phyloP scores from a whole-genome alignment of 2,113 vertebrate species.

The Odontesthes bonariensis region DNA sequence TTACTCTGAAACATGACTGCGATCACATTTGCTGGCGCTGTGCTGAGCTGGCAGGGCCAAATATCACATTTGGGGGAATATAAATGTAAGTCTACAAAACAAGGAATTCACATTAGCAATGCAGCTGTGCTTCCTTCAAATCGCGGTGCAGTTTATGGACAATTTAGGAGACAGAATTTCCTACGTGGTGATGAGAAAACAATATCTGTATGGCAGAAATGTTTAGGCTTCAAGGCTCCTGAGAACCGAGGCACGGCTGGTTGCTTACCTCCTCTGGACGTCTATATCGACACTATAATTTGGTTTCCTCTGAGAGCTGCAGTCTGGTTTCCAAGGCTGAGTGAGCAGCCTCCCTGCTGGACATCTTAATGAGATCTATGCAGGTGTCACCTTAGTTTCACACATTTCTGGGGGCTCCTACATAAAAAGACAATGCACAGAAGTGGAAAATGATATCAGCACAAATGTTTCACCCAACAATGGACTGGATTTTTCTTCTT shows the following conservation, averaged over 20 bases:
- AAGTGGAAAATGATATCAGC: constrained; percentile 35
- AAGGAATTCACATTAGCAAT: constrained; percentile 63
- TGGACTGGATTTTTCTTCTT: neutral
- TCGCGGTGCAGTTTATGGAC: constrained; percentile 57
- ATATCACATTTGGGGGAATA: constrained; percentile 68
- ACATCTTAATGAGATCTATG: constrained; percentile 73
- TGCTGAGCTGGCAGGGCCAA: constrained; percentile 56
- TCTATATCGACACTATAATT: constrained; percentile 60
- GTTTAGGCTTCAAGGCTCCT: constrained; percentile 22
- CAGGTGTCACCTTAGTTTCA: constrained; percentile 77
- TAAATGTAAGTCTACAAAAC: constrained; percentile 61
- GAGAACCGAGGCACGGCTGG: constrained; percentile 37
- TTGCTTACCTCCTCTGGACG: constrained; percentile 57
- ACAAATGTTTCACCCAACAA: constrained; percentile 29
- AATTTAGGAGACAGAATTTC: constrained; percentile 62
- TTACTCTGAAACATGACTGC: constrained; percentile 62
- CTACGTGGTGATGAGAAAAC: constrained; percentile 58
- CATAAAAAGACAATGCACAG: constrained; percentile 46
- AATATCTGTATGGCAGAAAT: constrained; percentile 45
- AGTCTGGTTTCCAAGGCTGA: constrained; percentile 65
- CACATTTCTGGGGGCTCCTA: constrained; percentile 61
- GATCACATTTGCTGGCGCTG: constrained; percentile 71
- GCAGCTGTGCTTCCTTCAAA: constrained; percentile 53
- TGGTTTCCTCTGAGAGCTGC: constrained; percentile 62
- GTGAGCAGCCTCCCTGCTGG: constrained; percentile 57